phyloP scores from a whole-genome alignment of 2,113 vertebrate genomes.

The Psilopsiagon aurifrons region DNA sequence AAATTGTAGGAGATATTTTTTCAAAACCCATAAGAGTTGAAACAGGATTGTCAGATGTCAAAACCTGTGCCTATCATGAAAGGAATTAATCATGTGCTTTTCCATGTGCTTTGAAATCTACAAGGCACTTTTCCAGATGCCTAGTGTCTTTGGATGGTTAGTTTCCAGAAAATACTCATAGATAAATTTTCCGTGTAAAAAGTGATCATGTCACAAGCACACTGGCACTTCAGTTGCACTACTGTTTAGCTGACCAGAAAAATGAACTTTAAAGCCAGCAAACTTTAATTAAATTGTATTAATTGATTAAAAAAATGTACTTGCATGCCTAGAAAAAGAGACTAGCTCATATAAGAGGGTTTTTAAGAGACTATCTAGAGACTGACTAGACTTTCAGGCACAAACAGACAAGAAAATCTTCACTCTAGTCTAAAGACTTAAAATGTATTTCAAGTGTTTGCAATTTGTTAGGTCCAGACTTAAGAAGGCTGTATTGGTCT shows the following conservation, averaged over 20 bases:
- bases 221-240: neutral
- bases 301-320: neutral
- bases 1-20: neutral
- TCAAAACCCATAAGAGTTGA: neutral
- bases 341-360: neutral
- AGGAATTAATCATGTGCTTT: neutral
- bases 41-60: neutral
- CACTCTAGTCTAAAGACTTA: neutral
- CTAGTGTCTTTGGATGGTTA: neutral
- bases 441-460: neutral
- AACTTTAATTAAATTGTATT: neutral
- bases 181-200: neutral
- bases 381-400: neutral
- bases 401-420: neutral
- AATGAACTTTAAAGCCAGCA: neutral
- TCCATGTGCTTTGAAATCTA: neutral
- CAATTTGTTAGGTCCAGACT: neutral
- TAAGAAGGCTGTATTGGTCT: neutral
- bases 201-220: neutral
- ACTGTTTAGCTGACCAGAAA: neutral
- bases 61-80: neutral
- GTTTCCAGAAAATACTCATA: neutral
- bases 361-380: neutral
- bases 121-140: neutral
- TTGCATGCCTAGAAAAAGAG: neutral